Base-by-base conservation (phyloP, 1,140 invertebrate genomes). In the Amphibalanus amphitrite region DNA sequence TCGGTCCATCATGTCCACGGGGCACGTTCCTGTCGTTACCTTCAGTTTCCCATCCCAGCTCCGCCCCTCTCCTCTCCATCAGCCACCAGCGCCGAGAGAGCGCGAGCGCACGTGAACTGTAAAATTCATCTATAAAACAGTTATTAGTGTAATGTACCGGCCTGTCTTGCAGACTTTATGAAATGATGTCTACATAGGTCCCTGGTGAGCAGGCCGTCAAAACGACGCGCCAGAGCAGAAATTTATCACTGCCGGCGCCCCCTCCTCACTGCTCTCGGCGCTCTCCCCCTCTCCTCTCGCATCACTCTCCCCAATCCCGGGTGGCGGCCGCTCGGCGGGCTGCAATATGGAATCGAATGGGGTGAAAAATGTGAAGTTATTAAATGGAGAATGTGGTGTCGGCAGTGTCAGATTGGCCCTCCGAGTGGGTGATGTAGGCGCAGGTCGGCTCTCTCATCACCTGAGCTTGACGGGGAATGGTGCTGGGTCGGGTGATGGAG, bases 71-170 rank as follows among this genome's bases (percentile, higher is more conserved):
- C 23, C 47, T 38, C 33, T n/a, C n/a, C n/a, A n/a, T n/a, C n/a
- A n/a, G n/a, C n/a, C n/a, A n/a, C n/a, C n/a, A n/a, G 13, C 47
- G 47, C n/a, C n/a, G n/a, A n/a, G n/a, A n/a, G n/a, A n/a, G n/a
- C n/a, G n/a, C n/a, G n/a, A n/a, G 47, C 47, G 20, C 20, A 59
- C 47, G 47, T 59, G 47, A 59, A 59, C 47, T 59, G 47, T 59
- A 59, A 59, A 59, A 59, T 59, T 59, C 47, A 59, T 59, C 47
- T 59, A 59, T 59, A 59, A 59, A 59, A 59, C 47, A 59, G 47
- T 59, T 59, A 59, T 59, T 59, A 59, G 47, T 59, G 47, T 59
- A 59, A 59, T 59, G 47, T 59, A 59, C 47, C 47, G 23, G 47
- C 47, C 47, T 59, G 47, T 59, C 47, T 59, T 59, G 47, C 47